Percentiles rank a stretch among this genome's conserved stretches.
These are phyloP conservation scores for Tipula confusa DNA, from an alignment of 2,888 invertebrate genomes.

Conservation along the genomic window DNA sequence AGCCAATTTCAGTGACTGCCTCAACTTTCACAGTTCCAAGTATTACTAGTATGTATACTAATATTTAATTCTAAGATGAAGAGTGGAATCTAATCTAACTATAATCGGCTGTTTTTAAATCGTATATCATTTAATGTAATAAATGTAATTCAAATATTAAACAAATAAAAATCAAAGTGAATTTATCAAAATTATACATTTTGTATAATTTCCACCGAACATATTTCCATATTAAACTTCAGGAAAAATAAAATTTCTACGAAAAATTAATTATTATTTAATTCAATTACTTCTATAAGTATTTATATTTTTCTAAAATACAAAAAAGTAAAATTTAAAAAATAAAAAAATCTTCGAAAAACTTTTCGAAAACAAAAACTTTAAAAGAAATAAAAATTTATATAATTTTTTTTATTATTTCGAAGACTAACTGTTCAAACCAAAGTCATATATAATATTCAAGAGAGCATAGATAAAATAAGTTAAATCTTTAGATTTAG, in stretches of 20 bases:
- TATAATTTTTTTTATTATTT: not conserved
- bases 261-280: not conserved
- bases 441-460: slow-evolving; percentile 5
- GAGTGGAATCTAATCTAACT: no score
- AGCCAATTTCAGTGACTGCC: no score
- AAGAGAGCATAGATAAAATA: not conserved
- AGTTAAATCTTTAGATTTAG: not conserved
- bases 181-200: not conserved
- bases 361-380: not conserved
- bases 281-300: not conserved
- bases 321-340: not conserved
- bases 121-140: no score
- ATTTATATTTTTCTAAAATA: not conserved
- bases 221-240: not conserved
- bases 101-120: no score
- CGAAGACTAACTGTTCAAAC: not conserved
- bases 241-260: not conserved
- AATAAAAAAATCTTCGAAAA: not conserved
- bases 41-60: no score
- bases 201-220: not conserved
- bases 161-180: not conserved
- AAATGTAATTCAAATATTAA: not conserved
- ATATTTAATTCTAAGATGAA: no score
- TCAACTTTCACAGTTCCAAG: no score
- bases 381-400: not conserved